Base-by-base conservation (phyloP, 2,113 vertebrate genomes). In the Cynopterus brachyotis region DNA sequence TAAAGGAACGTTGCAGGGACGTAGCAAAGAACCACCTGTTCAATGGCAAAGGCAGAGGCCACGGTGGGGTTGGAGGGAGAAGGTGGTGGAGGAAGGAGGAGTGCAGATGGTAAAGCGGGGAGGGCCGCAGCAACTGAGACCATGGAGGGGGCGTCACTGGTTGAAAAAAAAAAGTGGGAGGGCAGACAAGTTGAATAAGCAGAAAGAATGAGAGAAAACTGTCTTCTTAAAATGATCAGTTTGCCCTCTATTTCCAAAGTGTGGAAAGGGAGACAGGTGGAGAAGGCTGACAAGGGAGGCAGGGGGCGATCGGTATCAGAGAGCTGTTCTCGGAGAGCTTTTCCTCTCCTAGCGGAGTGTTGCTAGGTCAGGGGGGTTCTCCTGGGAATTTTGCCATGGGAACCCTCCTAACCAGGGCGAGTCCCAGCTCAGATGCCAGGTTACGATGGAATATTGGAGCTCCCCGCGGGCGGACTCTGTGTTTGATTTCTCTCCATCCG, bases 361-460 rank as follows among this genome's bases (percentile, higher is more conserved):
- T n/a, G 66, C 85, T 40, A 79, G 60, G 84, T 62, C 89, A 50
- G 59, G 70, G 66, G 35, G 5, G 13, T 30, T 89, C 94, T 90
- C 94, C n/a, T 40, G 55, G 73, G 96, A 91, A 20, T 45, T 47
- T 19, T 37, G 75, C 84, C 95, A 87, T 57, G 59, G 96, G 81
- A 90, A 91, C 95, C 81, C 19, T 10, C n/a, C n/a, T n/a, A n/a
- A 50, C 45, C 17, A 20, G 5, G 15, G 53, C 28, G 6, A 62
- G 47, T 37, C n/a, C 84, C 75, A 78, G 80, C 47, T 94, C 91
- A 24, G 84, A 73, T 4, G 85, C 67, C 42, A 72, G 76, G 66
- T 84, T 20, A 47, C 0, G 3, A 3, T 0, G 45, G 45, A 30
- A 53, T 6, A 5, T 6, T 50, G 47, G 50, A n/a, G 40, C 26